These are phyloP conservation scores for Pocillopora grandis DNA, from an alignment of 92 coral and sea anemone genomes.

Conservation along the genomic window DNA sequence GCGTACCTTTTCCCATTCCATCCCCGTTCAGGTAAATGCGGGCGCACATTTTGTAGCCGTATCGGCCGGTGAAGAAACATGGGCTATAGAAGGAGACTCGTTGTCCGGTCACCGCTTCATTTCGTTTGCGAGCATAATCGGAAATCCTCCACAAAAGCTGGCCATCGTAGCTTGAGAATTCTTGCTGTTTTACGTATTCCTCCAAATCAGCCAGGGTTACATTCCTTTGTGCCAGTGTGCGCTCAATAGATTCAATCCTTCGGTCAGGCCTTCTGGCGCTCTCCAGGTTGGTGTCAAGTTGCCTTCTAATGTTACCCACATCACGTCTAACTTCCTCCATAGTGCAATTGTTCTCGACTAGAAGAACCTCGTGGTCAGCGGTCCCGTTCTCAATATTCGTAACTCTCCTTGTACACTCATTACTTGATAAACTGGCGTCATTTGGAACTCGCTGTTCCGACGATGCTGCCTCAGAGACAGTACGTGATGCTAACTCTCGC, in stretches of 20 bases:
- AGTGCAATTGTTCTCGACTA: constrained; percentile 33
- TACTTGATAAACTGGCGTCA: background rate
- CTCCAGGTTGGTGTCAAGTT: too few species aligned
- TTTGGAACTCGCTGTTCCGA: background rate
- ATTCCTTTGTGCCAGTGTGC: constrained; percentile 18
- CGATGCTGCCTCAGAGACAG: background rate
- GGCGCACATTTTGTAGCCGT: constrained; percentile 66
- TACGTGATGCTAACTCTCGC: constrained; percentile 13
- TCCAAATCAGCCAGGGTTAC: constrained; percentile 42
- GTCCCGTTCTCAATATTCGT: constrained; percentile 11
- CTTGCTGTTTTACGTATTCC: constrained; percentile 11
- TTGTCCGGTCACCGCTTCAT: constrained; percentile 23
- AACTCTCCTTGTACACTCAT: background rate
- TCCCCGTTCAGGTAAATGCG: constrained; percentile 60
- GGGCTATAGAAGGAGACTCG: constrained; percentile 50
- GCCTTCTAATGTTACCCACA: background rate
- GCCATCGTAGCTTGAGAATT: constrained; percentile 37
- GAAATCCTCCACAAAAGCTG: constrained; percentile 50
- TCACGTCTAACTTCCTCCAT: constrained; percentile 5
- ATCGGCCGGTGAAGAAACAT: constrained; percentile 46
- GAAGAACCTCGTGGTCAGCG: constrained; percentile 39
- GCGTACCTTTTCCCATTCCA: constrained; percentile 60
- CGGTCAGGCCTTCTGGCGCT: constrained; percentile 17
- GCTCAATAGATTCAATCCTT: background rate
- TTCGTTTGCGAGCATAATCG: constrained; percentile 43